phyloP scores from a whole-genome alignment of 2,113 vertebrate genomes.

The Scophthalmus maximus region DNA sequence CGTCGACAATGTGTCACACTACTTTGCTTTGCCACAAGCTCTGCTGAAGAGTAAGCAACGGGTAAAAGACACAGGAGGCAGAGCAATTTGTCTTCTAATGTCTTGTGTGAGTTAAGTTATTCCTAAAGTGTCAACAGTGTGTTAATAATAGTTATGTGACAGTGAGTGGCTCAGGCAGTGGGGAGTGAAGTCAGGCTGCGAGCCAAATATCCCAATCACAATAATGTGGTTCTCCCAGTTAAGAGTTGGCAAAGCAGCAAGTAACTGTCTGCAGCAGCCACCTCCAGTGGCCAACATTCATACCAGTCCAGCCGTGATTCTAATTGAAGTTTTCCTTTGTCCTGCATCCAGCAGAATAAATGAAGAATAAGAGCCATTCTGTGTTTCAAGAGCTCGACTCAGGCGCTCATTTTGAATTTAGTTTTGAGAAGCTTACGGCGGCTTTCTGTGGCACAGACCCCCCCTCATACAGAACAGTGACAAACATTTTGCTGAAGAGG shows the following conservation, averaged over 20 bases:
- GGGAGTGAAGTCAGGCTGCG: conserved; percentile 35
- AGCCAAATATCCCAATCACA: conserved; percentile 61
- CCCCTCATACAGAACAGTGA: conserved; percentile 22
- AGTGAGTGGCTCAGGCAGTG: conserved; percentile 54
- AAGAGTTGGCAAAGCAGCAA: conserved; percentile 51
- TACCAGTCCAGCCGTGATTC: conserved; percentile 43
- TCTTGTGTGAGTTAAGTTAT: conserved; percentile 57
- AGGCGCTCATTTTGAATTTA: conserved; percentile 55
- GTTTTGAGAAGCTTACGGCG: conserved; percentile 60
- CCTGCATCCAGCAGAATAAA: conserved; percentile 44
- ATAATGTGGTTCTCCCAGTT: conserved; percentile 53
- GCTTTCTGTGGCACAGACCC: conserved; percentile 43
- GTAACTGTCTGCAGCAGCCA: conserved; percentile 32
- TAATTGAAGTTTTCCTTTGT: conserved; percentile 49
- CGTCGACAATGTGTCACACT: conserved; percentile 59
- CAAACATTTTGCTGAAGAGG: conserved; percentile 62
- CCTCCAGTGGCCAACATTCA: conserved; percentile 54
- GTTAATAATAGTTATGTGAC: conserved; percentile 69
- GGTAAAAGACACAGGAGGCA: conserved; percentile 43
- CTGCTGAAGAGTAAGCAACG: conserved; percentile 44
- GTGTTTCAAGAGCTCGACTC: conserved; percentile 67
- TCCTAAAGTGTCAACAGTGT: conserved; percentile 62
- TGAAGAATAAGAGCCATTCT: conserved; percentile 31
- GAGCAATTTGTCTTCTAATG: conserved; percentile 46
- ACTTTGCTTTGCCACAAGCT: conserved; percentile 52